phyloP scores from a whole-genome alignment of 2,113 vertebrate species.

The Arizona elegans region DNA sequence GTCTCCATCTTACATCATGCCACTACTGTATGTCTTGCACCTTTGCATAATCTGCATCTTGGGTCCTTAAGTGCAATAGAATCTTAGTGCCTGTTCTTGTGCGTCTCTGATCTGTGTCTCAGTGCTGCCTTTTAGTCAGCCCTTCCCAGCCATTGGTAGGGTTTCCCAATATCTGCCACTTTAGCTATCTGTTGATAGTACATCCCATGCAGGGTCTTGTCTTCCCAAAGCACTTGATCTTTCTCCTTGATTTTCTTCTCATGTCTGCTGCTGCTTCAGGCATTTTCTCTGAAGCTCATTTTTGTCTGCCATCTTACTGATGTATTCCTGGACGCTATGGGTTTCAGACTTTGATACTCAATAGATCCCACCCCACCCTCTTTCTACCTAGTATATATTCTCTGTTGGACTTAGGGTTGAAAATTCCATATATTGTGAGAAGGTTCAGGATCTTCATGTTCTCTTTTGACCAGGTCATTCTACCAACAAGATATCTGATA shows the following conservation, averaged over 20 bases:
- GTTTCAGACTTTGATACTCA: background rate
- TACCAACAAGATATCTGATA: background rate
- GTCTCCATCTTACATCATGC: too few relatives aligned
- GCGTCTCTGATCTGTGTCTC: background rate
- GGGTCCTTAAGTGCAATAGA: background rate
- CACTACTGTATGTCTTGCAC: background rate
- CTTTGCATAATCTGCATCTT: background rate
- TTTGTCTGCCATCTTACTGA: background rate
- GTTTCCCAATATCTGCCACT: background rate
- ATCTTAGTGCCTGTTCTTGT: background rate
- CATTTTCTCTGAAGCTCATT: background rate
- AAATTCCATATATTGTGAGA: background rate
- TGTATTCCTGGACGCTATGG: background rate
- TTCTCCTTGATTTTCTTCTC: background rate
- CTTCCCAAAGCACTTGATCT: background rate
- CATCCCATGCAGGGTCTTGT: background rate
- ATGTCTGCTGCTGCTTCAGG: background rate
- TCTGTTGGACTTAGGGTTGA: background rate
- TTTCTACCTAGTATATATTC: background rate
- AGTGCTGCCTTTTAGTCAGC: background rate
- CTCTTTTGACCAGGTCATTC: background rate
- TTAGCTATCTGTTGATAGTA: background rate
- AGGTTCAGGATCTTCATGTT: background rate
- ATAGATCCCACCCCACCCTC: background rate
- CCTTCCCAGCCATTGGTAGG: background rate